phyloP scores from a whole-genome alignment of 2,888 invertebrate species.

The Pachydiplax longipennis region DNA sequence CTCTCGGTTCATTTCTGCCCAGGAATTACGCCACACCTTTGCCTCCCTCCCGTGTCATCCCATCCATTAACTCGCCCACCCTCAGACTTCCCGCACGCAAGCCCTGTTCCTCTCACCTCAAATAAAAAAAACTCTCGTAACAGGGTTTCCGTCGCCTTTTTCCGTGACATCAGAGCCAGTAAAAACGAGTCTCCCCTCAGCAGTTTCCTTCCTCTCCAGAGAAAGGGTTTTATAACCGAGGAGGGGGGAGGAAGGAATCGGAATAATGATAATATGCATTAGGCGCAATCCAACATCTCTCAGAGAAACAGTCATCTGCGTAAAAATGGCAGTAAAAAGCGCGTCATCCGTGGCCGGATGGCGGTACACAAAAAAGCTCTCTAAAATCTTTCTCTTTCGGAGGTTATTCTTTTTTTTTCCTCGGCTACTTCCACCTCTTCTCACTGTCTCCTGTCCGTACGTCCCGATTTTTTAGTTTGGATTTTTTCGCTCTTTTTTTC shows the following conservation, averaged over 20 bases:
- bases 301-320: slow-evolving; percentile 31
- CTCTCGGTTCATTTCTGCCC: neutral
- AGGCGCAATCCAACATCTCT: slow-evolving; percentile 40
- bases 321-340: slow-evolving; percentile 31
- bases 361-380: slow-evolving; percentile 40
- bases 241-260: slow-evolving; percentile 16
- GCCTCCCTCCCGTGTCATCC: neutral
- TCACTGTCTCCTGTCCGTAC: neutral
- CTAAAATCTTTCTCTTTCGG: neutral
- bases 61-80: neutral
- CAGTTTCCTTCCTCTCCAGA: slow-evolving; percentile 19
- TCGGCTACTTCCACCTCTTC: too few species aligned
- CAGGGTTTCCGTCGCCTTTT: slow-evolving; percentile 31
- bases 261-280: slow-evolving; percentile 42
- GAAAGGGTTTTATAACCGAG: slow-evolving; percentile 25
- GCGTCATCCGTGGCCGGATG: slow-evolving; percentile 19
- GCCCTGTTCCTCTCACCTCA: neutral
- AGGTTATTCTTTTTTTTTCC: neutral
- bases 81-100: neutral
- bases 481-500: neutral
- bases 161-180: slow-evolving; percentile 10
- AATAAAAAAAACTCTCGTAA: neutral
- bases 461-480: neutral
- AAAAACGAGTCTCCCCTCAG: slow-evolving; percentile 2
- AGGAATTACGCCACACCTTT: neutral